Evolutionary conservation across 2,113 vertebrate genomes (phyloP).

Genomic region (Progne subis): DNA sequence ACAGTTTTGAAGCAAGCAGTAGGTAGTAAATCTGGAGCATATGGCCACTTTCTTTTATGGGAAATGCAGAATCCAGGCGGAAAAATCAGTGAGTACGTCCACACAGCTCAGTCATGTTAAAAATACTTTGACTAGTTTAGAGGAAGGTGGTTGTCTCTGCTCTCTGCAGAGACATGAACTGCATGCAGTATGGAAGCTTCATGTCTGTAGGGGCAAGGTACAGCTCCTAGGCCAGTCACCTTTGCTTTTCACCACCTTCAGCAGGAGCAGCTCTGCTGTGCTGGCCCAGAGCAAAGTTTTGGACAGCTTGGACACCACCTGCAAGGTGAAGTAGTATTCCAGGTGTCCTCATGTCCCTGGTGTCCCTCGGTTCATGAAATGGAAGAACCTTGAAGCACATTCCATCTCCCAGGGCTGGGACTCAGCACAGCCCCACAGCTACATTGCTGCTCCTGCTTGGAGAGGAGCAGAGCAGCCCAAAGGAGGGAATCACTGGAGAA

Average conservation of each 20-base stretch:
- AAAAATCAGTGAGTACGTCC: background rate
- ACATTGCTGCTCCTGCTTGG: background rate
- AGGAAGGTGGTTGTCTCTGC: background rate
- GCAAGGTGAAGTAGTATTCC: background rate
- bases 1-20: slow-evolving; percentile 27
- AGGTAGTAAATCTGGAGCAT: slow-evolving; percentile 54
- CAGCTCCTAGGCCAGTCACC: background rate
- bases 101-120: slow-evolving; percentile 11
- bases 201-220: background rate
- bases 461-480: background rate
- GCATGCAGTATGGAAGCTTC: background rate
- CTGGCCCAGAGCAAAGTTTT: background rate
- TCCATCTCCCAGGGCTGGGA: background rate
- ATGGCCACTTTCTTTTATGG: slow-evolving; percentile 32
- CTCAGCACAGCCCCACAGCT: background rate
- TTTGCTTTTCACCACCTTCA: background rate
- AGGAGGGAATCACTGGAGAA: background rate
- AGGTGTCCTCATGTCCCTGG: background rate
- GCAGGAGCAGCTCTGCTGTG: background rate
- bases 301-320: background rate
- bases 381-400: background rate
- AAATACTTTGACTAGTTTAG: slow-evolving; percentile 8
- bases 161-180: background rate
- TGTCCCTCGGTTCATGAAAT: background rate
- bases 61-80: background rate